These are phyloP conservation scores for Cryptomyrus ogoouensis DNA, from an alignment of 2,113 vertebrate genomes.

Conservation along the genomic window DNA sequence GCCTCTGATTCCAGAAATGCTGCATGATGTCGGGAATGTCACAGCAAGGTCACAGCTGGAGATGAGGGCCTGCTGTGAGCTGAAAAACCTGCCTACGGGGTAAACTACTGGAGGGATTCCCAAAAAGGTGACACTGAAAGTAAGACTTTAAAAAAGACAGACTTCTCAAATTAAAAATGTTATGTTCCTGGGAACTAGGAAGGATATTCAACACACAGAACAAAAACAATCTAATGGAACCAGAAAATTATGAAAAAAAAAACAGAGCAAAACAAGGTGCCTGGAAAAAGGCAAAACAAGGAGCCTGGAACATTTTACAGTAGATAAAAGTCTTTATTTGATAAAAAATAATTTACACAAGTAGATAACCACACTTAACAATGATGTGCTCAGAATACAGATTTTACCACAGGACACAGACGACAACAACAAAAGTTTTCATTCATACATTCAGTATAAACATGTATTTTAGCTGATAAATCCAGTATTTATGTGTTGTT, in stretches of 20 bases:
- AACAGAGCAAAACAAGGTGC: neutral
- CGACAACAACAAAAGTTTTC: slow-evolving; percentile 14
- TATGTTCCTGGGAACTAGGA: neutral
- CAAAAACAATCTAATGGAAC: neutral
- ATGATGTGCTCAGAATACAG: slow-evolving; percentile 13
- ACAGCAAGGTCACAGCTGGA: neutral
- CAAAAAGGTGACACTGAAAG: neutral
- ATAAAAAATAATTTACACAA: slow-evolving; percentile 32
- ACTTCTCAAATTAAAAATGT: neutral
- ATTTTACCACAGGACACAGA: slow-evolving; percentile 17
- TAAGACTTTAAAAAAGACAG: neutral
- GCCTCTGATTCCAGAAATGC: neutral
- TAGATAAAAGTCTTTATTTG: slow-evolving; percentile 31
- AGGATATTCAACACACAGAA: neutral
- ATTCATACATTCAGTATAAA: neutral
- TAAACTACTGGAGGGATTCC: neutral
- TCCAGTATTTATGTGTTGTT: neutral
- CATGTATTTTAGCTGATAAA: neutral
- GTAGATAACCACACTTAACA: slow-evolving; percentile 16
- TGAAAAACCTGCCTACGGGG: neutral
- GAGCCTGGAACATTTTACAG: neutral
- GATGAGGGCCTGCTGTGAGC: neutral
- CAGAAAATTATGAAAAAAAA: neutral
- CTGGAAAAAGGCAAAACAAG: neutral
- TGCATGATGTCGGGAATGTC: neutral